A percentile compares a stretch with the other conserved stretches of the same genome.
Conservation (phyloP, 2,888 invertebrate genomes). For the Quadroppia sp. region DNA sequence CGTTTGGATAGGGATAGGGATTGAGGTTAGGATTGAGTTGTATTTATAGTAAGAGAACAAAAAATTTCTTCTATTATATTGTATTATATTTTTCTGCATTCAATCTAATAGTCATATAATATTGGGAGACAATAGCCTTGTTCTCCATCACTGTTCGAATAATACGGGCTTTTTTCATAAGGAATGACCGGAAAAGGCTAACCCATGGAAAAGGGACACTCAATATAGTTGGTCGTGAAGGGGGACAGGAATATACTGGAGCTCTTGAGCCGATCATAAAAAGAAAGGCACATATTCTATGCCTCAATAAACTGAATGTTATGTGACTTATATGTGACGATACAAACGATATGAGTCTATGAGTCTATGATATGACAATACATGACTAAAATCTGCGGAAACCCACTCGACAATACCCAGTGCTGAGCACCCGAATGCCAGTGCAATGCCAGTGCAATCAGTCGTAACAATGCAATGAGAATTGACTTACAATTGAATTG, state of each 20-base stretch:
- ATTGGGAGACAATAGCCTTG: constrained; percentile 15
- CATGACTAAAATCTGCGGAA: constrained; percentile 38
- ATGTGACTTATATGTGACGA: constrained; percentile 36
- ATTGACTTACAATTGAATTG: constrained; percentile 13
- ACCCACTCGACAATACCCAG: constrained; percentile 18
- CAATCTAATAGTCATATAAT: constrained; percentile 30
- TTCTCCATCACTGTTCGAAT: constrained; percentile 14
- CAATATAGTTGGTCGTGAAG: background rate
- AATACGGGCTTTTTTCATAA: constrained; percentile 4
- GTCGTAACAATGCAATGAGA: constrained; percentile 34
- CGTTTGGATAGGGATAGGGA: background rate
- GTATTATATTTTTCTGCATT: too few relatives aligned
- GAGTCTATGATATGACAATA: constrained; percentile 33
- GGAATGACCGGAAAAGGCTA: constrained; percentile 33
- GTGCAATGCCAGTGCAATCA: constrained; percentile 20
- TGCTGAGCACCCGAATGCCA: too few relatives aligned
- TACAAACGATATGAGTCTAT: constrained; percentile 14
- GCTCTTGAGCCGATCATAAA: constrained; percentile 33
- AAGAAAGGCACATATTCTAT: constrained; percentile 34
- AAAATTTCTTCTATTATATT: constrained; percentile 5
- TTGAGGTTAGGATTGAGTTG: background rate
- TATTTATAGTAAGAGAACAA: too few relatives aligned
- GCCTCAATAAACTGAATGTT: constrained; percentile 36
- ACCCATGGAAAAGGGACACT: constrained; percentile 21
- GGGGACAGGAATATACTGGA: background rate